Evolutionary conservation across 2,113 vertebrate species (phyloP).

Genomic region (Tetrao urogallus): DNA sequence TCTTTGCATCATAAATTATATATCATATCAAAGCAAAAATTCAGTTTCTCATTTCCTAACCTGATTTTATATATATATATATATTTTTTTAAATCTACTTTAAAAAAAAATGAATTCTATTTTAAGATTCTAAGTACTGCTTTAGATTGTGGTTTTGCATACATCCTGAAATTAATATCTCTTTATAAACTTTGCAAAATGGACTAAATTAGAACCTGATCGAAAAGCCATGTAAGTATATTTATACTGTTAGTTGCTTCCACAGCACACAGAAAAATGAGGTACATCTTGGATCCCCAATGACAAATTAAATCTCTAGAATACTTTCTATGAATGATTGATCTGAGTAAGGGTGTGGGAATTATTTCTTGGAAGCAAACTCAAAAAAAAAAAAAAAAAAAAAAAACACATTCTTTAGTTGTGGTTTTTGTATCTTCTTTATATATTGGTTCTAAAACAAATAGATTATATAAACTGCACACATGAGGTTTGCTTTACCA

Average conservation of each 20-base stretch:
- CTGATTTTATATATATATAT: neutral
- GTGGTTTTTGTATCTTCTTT: neutral
- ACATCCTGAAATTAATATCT: neutral
- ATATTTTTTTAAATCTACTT: neutral
- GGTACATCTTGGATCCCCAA: neutral
- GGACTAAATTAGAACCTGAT: neutral
- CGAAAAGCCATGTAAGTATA: neutral
- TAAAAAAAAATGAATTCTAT: neutral
- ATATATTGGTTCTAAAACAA: neutral
- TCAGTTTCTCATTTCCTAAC: neutral
- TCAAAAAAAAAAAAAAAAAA: neutral
- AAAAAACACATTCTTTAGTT: neutral
- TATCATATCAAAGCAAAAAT: neutral
- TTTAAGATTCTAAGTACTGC: neutral
- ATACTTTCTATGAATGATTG: neutral
- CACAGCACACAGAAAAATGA: neutral
- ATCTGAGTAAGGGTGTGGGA: neutral
- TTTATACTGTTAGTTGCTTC: neutral
- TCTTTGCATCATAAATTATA: neutral
- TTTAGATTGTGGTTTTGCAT: neutral
- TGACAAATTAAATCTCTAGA: neutral
- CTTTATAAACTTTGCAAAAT: neutral
- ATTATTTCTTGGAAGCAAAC: neutral
- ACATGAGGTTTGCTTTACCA: neutral
- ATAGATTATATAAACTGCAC: neutral